phyloP scores from a whole-genome alignment of 92 coral and sea anemone genomes.

The Zoanthus gigantus region DNA sequence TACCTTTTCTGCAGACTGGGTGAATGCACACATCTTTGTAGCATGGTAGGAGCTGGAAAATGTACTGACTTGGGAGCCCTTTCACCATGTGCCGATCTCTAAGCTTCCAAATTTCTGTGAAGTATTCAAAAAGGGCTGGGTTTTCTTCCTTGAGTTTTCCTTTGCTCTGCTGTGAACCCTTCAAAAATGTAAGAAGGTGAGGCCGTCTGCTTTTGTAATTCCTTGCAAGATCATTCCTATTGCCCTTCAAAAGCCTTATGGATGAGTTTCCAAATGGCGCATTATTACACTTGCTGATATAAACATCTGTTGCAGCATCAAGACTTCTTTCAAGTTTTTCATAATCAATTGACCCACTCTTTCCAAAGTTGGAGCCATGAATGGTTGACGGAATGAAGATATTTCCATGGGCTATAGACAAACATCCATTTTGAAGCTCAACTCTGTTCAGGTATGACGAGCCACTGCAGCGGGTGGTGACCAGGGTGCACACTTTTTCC shows the following conservation, averaged over 20 bases:
- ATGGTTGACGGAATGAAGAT: constrained; percentile 59
- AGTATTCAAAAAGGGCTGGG: constrained; percentile 11
- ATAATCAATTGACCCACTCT: constrained; percentile 46
- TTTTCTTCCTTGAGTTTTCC: background rate
- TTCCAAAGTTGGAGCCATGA: constrained; percentile 55
- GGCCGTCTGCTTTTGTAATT: background rate
- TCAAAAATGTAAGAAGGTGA: background rate
- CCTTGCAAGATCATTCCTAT: constrained; percentile 3
- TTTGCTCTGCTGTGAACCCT: background rate
- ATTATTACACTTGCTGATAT: constrained; percentile 2
- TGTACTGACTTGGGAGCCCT: constrained; percentile 7
- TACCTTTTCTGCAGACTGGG: background rate
- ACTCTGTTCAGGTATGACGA: constrained; percentile 63
- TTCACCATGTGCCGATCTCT: constrained; percentile 18
- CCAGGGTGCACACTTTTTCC: constrained; percentile 62
- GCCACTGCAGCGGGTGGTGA: constrained; percentile 69
- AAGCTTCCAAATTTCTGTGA: constrained; percentile 10
- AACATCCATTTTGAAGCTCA: constrained; percentile 65
- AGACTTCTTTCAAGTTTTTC: constrained; percentile 43
- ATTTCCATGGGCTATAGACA: constrained; percentile 41
- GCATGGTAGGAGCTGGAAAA: constrained; percentile 20
- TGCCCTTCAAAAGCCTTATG: background rate
- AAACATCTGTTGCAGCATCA: constrained; percentile 25
- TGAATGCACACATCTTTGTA: constrained; percentile 1
- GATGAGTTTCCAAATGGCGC: constrained; percentile 3